Base-by-base conservation (phyloP, 2,888 invertebrate genomes). In the Sinelater perroti region DNA sequence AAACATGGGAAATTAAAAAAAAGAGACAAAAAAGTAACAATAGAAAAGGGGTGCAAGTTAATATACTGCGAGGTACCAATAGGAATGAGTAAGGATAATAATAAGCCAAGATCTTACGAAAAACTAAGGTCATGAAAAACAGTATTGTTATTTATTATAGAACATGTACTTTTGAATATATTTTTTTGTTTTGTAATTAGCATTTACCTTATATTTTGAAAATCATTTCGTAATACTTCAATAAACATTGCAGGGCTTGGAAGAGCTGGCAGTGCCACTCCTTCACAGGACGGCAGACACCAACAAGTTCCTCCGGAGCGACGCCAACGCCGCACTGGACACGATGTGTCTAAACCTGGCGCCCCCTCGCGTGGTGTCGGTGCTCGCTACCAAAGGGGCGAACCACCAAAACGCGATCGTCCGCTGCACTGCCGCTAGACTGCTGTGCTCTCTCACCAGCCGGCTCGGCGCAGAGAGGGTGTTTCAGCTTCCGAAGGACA, bases 251-350 rank as follows among this genome's bases (percentile, higher is more conserved):
- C 79, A 91, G 80, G 96, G 97, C 78, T 80, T 95, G 49, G 97
- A 97, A 71, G 92, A 93, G 72, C 83, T 95, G 45, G 89, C 89
- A 0, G 86, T 84, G 14, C 88, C 91, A 6, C 79, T 97, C 54
- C 82, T 97, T 20, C 90, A 91, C 66, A 88, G 96, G 59, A 91
- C 93, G 44, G 95, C 95, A 0, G 97, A 98, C 72, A 96, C 95
- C 4, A 97, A 96, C 79, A 88, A 90, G 67, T 97, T 98, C 75
- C 84, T 98, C 45, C 84, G 96, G 14, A 91, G 91, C 24, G 97
- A 97, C 77, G 93, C 95, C 2, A 88, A 89, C 54, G 82, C 84
- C 6, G 92, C 96, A 1, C 78, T 98, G 31, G 90, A 89, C 68
- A 83, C 86, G 8, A 89, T 98, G 85, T 88, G 93, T 55, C 88